Conservation (phyloP, 2,888 invertebrate species). For the Parochlus steinenii region DNA sequence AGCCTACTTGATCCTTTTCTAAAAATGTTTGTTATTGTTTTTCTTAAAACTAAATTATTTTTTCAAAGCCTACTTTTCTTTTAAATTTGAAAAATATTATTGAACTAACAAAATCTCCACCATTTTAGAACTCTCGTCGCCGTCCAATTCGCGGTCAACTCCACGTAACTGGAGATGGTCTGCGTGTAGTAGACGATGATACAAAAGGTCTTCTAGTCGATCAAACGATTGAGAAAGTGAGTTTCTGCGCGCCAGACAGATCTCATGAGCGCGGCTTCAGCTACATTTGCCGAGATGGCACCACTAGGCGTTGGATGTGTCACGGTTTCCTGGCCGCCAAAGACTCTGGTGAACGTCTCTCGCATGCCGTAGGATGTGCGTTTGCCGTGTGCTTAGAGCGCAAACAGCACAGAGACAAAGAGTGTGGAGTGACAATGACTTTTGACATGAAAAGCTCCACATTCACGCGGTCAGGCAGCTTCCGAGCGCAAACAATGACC, state of each 20-base stretch:
- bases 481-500: conserved; percentile 67
- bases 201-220: conserved; percentile 97
- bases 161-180: conserved; percentile 86
- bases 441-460: conserved; percentile 80
- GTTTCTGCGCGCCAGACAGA: conserved; percentile 99
- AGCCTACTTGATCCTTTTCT: neutral
- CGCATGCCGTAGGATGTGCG: conserved; percentile 98
- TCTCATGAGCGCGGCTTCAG: conserved; percentile 94
- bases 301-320: conserved; percentile 98
- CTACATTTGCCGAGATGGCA: conserved; percentile 97
- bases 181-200: conserved; percentile 96
- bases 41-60: too few species aligned
- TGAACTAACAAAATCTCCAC: neutral
- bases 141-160: conserved; percentile 78
- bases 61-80: neutral
- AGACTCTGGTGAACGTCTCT: conserved; percentile 92
- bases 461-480: conserved; percentile 85
- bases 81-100: neutral
- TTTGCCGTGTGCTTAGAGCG: conserved; percentile 96
- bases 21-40: neutral
- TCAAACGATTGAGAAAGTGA: conserved; percentile 99
- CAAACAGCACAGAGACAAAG: conserved; percentile 94
- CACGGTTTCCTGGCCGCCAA: conserved; percentile 94
- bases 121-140: conserved; percentile 66
- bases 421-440: conserved; percentile 85